Percentiles rank a stretch among this genome's conserved stretches.
Conservation (phyloP, 2,888 invertebrate species). For the Catocala nupta region DNA sequence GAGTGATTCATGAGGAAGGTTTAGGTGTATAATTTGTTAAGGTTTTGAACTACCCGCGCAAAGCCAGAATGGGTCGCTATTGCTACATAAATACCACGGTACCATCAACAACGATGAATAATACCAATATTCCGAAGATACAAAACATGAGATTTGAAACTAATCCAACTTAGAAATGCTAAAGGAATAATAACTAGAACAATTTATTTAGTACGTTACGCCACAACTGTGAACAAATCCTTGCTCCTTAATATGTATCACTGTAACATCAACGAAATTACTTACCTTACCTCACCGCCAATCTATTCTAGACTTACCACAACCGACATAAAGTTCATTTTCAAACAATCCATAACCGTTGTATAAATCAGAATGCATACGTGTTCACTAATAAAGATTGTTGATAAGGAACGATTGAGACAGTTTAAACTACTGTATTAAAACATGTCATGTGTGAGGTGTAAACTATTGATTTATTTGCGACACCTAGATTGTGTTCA, state of each 20-base stretch:
- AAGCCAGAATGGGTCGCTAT: too few species aligned
- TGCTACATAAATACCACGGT: too few species aligned
- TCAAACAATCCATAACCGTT: slow-evolving; percentile 1
- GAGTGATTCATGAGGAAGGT: too few species aligned
- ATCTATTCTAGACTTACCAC: slow-evolving; percentile 16
- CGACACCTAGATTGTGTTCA: neutral
- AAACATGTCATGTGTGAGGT: slow-evolving; percentile 52
- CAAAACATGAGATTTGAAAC: too few species aligned
- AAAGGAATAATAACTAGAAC: neutral
- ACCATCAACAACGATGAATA: too few species aligned
- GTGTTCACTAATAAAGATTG: slow-evolving; percentile 63
- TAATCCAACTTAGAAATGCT: too few species aligned
- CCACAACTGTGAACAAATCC: slow-evolving; percentile 19
- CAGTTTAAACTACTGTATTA: slow-evolving; percentile 57
- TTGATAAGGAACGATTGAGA: slow-evolving; percentile 52
- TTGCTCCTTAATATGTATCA: slow-evolving; percentile 64
- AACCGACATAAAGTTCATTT: slow-evolving; percentile 23
- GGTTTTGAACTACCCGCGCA: too few species aligned
- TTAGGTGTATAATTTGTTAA: too few species aligned
- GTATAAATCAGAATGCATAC: slow-evolving; percentile 57
- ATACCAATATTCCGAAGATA: too few species aligned
- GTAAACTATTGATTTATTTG: slow-evolving; percentile 52
- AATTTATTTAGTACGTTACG: neutral
- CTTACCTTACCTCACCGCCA: neutral
- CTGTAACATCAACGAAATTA: slow-evolving; percentile 53